Percentiles rank a stretch among this genome's conserved stretches.
Conservation (phyloP, 1,140 invertebrate genomes). For the Dendrolimus kikuchii region DNA sequence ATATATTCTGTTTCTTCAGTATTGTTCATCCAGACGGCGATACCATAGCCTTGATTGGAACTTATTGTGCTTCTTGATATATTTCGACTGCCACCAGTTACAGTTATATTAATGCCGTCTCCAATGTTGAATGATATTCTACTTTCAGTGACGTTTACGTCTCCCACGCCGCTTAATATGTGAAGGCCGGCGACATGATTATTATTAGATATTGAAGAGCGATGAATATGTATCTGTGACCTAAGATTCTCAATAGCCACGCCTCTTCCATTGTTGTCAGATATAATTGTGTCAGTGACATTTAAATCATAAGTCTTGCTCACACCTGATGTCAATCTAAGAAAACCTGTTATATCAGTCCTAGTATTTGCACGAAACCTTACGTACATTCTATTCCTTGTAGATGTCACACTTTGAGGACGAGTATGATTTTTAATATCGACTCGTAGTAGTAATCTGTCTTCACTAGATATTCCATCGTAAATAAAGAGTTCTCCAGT, state of each 20-base stretch:
- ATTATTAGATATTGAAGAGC: constrained; percentile 88
- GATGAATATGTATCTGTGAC: constrained; percentile 85
- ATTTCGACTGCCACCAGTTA: constrained; percentile 91
- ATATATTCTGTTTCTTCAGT: constrained; percentile 86
- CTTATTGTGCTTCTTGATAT: constrained; percentile 85
- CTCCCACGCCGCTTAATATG: constrained; percentile 88
- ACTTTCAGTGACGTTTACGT: constrained; percentile 93
- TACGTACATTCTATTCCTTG: constrained; percentile 83
- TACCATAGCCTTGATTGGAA: constrained; percentile 88
- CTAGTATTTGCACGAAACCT: constrained; percentile 80
- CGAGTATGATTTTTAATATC: constrained; percentile 84
- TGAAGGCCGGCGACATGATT: constrained; percentile 91
- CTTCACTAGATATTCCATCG: constrained; percentile 81
- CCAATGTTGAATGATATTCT: constrained; percentile 93
- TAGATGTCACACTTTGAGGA: constrained; percentile 88
- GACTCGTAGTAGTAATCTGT: constrained; percentile 80
- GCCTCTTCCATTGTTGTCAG: constrained; percentile 94
- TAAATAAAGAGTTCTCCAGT: constrained; percentile 82
- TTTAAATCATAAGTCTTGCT: constrained; percentile 91
- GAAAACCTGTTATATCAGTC: constrained; percentile 80
- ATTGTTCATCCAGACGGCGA: constrained; percentile 91
- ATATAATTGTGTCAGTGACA: constrained; percentile 86
- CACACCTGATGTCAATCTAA: constrained; percentile 83
- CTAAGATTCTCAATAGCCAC: constrained; percentile 88
- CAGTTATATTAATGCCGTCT: constrained; percentile 93